Evolutionary conservation across 2,113 vertebrate genomes (phyloP).

Genomic region (Verasper variegatus): DNA sequence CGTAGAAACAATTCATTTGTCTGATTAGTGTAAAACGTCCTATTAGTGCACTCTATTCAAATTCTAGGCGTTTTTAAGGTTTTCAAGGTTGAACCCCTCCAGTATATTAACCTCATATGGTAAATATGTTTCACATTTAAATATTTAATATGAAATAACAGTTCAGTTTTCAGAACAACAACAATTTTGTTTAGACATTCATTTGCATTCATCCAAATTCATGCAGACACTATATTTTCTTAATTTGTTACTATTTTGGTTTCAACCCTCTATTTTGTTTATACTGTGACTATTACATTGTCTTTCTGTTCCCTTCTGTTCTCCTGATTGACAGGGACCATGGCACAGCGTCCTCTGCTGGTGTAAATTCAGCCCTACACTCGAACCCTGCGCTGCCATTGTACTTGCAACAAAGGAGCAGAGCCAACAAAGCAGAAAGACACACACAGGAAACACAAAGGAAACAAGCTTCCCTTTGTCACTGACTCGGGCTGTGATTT

Average conservation of each 20-base stretch:
- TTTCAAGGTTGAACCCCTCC: too few species aligned
- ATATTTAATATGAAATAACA: too few species aligned
- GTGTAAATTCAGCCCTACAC: neutral
- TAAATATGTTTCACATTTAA: too few species aligned
- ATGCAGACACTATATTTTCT: too few species aligned
- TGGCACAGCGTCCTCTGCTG: conserved; percentile 53
- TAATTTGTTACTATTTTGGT: neutral
- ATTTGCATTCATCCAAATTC: too few species aligned
- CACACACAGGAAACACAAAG: conserved; percentile 60
- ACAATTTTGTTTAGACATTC: too few species aligned
- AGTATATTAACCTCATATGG: neutral
- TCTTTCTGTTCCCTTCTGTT: neutral
- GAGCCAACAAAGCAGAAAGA: conserved; percentile 60
- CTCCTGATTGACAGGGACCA: neutral
- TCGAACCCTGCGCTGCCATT: conserved; percentile 10
- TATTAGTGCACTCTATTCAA: too few species aligned
- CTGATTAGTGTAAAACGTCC: too few species aligned
- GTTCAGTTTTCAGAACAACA: too few species aligned
- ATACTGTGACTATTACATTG: neutral
- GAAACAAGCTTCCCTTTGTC: conserved; percentile 64
- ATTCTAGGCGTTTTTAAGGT: neutral
- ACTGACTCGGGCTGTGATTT: conserved; percentile 41
- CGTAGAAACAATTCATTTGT: too few species aligned
- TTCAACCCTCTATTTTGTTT: neutral
- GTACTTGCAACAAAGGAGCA: conserved; percentile 65